Conservation (phyloP, 2,797 vertebrate genomes). For the Coreius guichenoti region DNA sequence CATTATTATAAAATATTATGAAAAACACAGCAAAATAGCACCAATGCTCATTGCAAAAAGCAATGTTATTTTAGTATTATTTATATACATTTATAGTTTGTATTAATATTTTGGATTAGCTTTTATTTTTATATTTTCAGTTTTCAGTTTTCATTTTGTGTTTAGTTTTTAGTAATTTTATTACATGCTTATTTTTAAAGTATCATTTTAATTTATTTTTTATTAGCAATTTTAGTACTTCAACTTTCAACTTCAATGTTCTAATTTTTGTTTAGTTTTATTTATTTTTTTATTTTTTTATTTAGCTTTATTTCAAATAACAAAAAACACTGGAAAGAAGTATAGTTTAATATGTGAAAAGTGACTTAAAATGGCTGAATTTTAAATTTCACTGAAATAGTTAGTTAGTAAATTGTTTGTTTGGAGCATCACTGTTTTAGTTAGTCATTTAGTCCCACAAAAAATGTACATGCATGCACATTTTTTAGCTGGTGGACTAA, state of each 20-base stretch:
- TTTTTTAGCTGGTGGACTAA: background rate
- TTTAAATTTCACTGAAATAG: background rate
- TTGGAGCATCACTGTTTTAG: background rate
- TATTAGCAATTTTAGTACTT: background rate
- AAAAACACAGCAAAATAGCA: background rate
- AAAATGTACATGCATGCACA: background rate
- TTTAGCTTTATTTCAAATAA: background rate
- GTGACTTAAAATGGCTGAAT: background rate
- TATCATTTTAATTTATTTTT: background rate
- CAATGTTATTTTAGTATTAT: background rate
- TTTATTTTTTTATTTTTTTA: background rate
- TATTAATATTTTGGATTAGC: background rate
- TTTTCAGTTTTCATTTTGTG: background rate
- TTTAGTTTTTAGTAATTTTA: too few species aligned
- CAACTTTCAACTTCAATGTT: background rate
- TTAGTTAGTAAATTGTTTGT: background rate
- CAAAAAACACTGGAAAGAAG: background rate
- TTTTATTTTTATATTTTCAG: background rate
- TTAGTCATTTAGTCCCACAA: background rate
- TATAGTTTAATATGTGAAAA: background rate
- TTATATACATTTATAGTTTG: background rate
- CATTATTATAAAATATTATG: background rate
- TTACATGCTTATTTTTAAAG: too few species aligned
- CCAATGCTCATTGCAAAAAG: background rate
- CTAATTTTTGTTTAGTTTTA: rapidly evolving